These are phyloP conservation scores for Poecile atricapillus DNA, from an alignment of 2,113 vertebrate species.

Conservation along the genomic window DNA sequence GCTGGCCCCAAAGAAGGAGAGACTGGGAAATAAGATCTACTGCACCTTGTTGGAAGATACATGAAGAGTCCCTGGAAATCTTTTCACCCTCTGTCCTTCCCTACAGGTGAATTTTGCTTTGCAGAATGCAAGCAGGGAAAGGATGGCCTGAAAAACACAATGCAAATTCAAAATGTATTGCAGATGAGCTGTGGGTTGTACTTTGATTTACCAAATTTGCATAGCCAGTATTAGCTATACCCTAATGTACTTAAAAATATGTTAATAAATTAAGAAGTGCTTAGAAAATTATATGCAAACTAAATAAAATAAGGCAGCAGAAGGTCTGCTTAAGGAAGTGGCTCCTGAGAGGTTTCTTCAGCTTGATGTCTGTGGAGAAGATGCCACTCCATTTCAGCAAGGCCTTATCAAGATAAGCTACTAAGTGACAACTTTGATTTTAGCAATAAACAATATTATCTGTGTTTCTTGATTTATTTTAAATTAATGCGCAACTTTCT, in stretches of 20 bases:
- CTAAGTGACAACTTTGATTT: conserved; percentile 43
- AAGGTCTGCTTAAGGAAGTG: conserved; percentile 1
- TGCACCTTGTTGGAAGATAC: background rate
- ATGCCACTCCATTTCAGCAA: background rate
- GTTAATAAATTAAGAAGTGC: conserved; percentile 31
- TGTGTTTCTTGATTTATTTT: conserved; percentile 20
- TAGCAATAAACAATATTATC: conserved; percentile 25
- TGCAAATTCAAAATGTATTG: background rate
- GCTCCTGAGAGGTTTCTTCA: background rate
- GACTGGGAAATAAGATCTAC: background rate
- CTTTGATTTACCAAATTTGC: conserved; percentile 11
- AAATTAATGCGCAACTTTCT: background rate
- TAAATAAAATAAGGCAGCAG: background rate
- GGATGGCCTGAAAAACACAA: background rate
- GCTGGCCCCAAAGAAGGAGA: background rate
- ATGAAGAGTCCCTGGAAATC: background rate
- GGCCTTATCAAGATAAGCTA: background rate
- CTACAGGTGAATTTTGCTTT: background rate
- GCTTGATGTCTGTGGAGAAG: background rate
- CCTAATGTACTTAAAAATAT: conserved; percentile 7
- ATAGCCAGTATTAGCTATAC: conserved; percentile 15
- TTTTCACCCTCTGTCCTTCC: background rate
- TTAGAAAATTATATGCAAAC: conserved; percentile 21
- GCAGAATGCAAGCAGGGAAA: background rate
- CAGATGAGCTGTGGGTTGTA: background rate